These are phyloP conservation scores for Strigops habroptila DNA, from an alignment of 2,113 vertebrate species.

Conservation along the genomic window DNA sequence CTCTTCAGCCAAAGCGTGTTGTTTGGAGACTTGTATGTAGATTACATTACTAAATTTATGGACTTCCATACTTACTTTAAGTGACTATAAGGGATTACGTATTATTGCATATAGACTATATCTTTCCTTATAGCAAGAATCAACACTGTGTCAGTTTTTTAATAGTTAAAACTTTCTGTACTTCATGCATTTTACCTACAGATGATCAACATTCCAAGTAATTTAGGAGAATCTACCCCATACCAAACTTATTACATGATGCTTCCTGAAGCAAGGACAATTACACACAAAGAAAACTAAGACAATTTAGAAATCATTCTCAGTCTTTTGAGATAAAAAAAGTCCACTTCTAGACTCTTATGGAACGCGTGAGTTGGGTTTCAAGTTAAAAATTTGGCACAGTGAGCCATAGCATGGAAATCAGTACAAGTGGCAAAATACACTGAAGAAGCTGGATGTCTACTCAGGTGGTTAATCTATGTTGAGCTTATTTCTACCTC, in stretches of 20 bases:
- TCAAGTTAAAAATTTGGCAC: not conserved
- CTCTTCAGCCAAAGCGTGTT: not conserved
- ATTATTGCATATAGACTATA: not conserved
- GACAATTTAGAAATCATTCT: not conserved
- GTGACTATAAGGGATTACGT: not conserved
- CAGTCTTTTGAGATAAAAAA: not conserved
- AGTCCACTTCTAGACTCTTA: not conserved
- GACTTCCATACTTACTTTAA: not conserved
- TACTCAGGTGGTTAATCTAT: not conserved
- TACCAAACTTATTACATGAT: not conserved
- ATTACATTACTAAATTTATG: not conserved
- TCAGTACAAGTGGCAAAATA: not conserved
- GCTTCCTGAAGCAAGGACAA: not conserved
- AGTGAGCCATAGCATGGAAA: not conserved
- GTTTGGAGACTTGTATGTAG: not conserved
- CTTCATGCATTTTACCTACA: not conserved
- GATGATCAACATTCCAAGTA: not conserved
- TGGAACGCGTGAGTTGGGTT: not conserved
- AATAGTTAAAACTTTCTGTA: not conserved
- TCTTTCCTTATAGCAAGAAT: not conserved
- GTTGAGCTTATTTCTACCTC: not conserved
- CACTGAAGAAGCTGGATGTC: not conserved
- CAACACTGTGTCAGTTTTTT: not conserved
- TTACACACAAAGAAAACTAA: not conserved
- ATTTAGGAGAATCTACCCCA: fast-evolving